Evolutionary conservation across 2,888 invertebrate species (phyloP).

Genomic region (Sclerodermus sp.): DNA sequence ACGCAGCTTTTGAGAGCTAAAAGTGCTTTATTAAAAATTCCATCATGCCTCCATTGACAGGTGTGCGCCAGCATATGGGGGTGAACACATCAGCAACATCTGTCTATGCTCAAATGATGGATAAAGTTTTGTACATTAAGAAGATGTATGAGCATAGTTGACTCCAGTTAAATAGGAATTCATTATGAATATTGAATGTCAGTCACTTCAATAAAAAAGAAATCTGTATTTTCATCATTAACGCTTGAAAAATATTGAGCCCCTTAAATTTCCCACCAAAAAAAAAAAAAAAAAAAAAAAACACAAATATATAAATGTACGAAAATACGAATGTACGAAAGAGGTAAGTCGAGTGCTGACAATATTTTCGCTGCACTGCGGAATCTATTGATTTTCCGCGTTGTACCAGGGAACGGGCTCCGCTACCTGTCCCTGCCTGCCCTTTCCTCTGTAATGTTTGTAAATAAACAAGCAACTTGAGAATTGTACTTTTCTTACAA

Average conservation of each 20-base stretch:
- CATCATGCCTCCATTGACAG: constrained; percentile 51
- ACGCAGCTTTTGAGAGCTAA: too few relatives aligned
- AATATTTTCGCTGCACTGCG: constrained; percentile 55
- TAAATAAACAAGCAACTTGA: constrained; percentile 50
- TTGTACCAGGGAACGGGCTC: constrained; percentile 24
- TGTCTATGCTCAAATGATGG: constrained; percentile 30
- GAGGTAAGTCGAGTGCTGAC: constrained; percentile 25
- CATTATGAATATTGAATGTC: too few relatives aligned
- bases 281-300: too few relatives aligned
- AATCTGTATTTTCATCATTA: too few relatives aligned
- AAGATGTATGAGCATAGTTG: too few relatives aligned
- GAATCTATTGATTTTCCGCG: constrained; percentile 55
- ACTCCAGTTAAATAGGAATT: too few relatives aligned
- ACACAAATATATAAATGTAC: too few relatives aligned
- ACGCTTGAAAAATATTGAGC: too few relatives aligned
- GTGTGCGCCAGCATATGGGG: constrained; percentile 39
- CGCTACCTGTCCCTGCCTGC: constrained; percentile 6
- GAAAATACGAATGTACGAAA: too few relatives aligned
- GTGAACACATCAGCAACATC: constrained; percentile 38
- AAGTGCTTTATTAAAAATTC: constrained; percentile 49
- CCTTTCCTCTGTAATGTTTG: constrained; percentile 16
- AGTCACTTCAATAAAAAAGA: too few relatives aligned
- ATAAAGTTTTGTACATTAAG: constrained; percentile 34
- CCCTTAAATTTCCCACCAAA: too few relatives aligned
- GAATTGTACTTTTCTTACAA: neutral